Percentiles rank a stretch among this genome's conserved stretches.
These are phyloP conservation scores for Cyprinella venusta DNA, from an alignment of 2,797 vertebrate species.

Conservation along the genomic window DNA sequence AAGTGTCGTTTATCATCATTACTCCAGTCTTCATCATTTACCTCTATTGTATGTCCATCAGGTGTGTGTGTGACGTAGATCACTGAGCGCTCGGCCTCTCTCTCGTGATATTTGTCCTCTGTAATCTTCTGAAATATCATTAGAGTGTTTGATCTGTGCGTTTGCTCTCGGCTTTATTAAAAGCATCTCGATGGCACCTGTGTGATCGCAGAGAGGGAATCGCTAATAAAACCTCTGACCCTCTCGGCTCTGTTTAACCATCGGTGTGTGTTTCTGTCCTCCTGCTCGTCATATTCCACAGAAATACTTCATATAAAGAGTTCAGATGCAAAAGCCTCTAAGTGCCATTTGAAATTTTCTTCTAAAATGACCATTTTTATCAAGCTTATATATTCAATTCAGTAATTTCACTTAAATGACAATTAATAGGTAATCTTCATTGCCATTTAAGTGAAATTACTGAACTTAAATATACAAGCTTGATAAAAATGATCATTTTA, in stretches of 20 bases:
- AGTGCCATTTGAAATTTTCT: no score
- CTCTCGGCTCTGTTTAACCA: background rate
- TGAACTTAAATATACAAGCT: no score
- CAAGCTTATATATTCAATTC: no score
- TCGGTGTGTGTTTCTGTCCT: background rate
- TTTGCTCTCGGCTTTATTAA: conserved; percentile 23
- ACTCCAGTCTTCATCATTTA: background rate
- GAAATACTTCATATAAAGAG: background rate
- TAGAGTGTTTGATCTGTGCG: conserved; percentile 13
- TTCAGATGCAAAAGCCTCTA: no score
- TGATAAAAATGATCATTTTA: no score
- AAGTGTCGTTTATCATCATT: background rate
- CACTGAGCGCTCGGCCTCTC: background rate
- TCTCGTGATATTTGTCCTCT: conserved; percentile 23
- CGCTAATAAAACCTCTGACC: conserved; percentile 2
- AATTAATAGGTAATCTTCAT: no score
- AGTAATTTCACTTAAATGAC: no score
- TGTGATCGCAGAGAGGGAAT: conserved; percentile 5
- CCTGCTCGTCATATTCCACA: background rate
- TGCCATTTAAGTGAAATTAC: no score
- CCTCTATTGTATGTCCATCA: no score
- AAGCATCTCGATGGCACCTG: background rate
- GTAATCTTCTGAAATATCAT: conserved; percentile 25
- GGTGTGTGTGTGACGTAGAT: no score
- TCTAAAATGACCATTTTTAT: no score